These are phyloP conservation scores for Ceraclea dissimilis DNA, from an alignment of 2,888 invertebrate genomes.

Conservation along the genomic window DNA sequence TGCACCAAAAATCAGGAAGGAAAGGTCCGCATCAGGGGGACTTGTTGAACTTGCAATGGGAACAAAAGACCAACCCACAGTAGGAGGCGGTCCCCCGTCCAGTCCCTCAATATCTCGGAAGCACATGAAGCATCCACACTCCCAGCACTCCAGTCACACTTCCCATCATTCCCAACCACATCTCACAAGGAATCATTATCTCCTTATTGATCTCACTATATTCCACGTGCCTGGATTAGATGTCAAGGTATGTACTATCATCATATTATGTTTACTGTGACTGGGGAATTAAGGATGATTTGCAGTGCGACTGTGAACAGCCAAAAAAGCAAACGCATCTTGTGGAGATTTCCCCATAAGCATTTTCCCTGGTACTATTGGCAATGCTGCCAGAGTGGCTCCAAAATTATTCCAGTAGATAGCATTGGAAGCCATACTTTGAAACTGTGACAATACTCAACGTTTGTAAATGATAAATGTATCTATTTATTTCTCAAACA, in stretches of 20 bases:
- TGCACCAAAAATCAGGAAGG: constrained; percentile 61
- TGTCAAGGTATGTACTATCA: constrained; percentile 75
- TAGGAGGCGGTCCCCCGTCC: constrained; percentile 19
- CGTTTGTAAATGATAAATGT: no score
- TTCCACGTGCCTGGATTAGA: constrained; percentile 89
- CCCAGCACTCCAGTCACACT: constrained; percentile 18
- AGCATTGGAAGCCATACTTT: no score
- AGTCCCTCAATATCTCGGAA: constrained; percentile 32
- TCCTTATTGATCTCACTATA: constrained; percentile 70
- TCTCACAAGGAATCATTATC: constrained; percentile 38
- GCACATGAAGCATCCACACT: constrained; percentile 21
- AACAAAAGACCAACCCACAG: constrained; percentile 25
- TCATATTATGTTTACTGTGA: neutral
- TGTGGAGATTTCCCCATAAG: no score
- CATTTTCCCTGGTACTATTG: no score
- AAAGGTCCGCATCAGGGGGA: constrained; percentile 60
- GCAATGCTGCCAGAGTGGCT: no score
- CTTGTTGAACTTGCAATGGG: constrained; percentile 42
- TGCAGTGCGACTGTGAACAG: no score
- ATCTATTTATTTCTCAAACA: no score
- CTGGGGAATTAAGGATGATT: neutral
- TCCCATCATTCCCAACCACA: constrained; percentile 29
- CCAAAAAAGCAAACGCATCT: no score
- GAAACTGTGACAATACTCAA: no score
- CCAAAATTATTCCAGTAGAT: no score